Conservation (phyloP, 2,113 vertebrate genomes). For the Boleophthalmus pectinirostris region DNA sequence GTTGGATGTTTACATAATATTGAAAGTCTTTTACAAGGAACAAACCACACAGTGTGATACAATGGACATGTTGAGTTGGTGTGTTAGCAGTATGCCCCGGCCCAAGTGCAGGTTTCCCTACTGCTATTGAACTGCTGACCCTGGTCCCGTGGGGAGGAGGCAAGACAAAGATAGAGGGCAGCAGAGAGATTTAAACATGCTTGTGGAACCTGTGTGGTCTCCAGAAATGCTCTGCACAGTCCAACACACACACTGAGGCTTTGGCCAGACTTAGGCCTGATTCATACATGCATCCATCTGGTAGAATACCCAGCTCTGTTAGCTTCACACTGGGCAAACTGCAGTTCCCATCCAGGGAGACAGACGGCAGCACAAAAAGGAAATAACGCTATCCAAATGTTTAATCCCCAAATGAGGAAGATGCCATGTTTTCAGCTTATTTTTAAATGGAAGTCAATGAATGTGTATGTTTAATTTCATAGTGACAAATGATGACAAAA, state of each 20-base stretch:
- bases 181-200: slow-evolving; percentile 88
- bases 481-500: slow-evolving; percentile 68
- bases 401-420: slow-evolving; percentile 49
- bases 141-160: slow-evolving; percentile 86
- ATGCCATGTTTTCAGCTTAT: slow-evolving; percentile 64
- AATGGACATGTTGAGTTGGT: slow-evolving; percentile 29
- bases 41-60: background rate
- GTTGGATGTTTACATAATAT: background rate
- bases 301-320: slow-evolving; percentile 74
- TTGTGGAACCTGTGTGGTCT: slow-evolving; percentile 94
- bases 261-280: slow-evolving; percentile 75
- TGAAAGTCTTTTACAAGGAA: background rate
- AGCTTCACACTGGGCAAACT: slow-evolving; percentile 46
- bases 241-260: slow-evolving; percentile 77
- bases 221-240: slow-evolving; percentile 84
- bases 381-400: slow-evolving; percentile 64
- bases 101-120: slow-evolving; percentile 83
- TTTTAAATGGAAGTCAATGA: slow-evolving; percentile 68
- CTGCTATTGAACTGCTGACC: slow-evolving; percentile 93
- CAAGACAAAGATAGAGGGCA: slow-evolving; percentile 93
- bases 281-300: slow-evolving; percentile 79
- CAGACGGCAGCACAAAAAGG: slow-evolving; percentile 52
- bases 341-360: slow-evolving; percentile 65
- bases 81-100: slow-evolving; percentile 79
- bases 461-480: slow-evolving; percentile 72